Base-by-base conservation (phyloP, 2,888 invertebrate genomes). In the Drepanosiphum platanoidis region DNA sequence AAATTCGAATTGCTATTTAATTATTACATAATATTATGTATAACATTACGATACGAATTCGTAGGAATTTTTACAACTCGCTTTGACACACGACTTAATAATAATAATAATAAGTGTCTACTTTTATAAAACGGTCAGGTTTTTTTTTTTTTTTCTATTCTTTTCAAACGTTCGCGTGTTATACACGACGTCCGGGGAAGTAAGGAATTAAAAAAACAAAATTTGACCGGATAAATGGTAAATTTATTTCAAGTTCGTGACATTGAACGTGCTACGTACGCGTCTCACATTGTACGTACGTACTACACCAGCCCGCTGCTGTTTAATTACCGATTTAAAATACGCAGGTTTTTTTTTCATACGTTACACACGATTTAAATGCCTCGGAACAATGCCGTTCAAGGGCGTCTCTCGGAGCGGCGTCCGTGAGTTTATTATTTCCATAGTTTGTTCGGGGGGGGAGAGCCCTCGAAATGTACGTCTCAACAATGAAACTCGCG, bases 241-340 rank as follows among this genome's bases (percentile, higher is more conserved):
- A 52, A 46, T 52, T 70, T 18, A 27, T 80, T 70, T 52, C 70
- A 70, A 80, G 70, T 71, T 58, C 80, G 11, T 11, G 58, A 7
- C 80, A 80, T 80, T 80, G 80, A 80, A 70, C 34, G 27, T 8
- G n/a, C n/a, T n/a, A n/a, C n/a, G n/a, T n/a, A n/a, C n/a, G n/a
- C n/a, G n/a, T n/a, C n/a, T n/a, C 42, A 66, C 18, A 66, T 66
- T 30, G 13, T n/a, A n/a, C 22, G 11, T 27, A 9, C 15, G 32
- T 66, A 61, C 9, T 66, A 61, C 9, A 8, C 15, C 3, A 2
- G 46, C 52, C 1, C 52, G 30, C 32, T 9, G n/a, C 13, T n/a
- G n/a, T n/a, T n/a, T n/a, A n/a, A n/a, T n/a, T n/a, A n/a, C n/a
- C n/a, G n/a, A n/a, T n/a, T n/a, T n/a, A n/a, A n/a, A n/a, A n/a